These are phyloP conservation scores for Macrotrachela quadricornifera DNA, from an alignment of 1,140 invertebrate genomes.

Conservation along the genomic window DNA sequence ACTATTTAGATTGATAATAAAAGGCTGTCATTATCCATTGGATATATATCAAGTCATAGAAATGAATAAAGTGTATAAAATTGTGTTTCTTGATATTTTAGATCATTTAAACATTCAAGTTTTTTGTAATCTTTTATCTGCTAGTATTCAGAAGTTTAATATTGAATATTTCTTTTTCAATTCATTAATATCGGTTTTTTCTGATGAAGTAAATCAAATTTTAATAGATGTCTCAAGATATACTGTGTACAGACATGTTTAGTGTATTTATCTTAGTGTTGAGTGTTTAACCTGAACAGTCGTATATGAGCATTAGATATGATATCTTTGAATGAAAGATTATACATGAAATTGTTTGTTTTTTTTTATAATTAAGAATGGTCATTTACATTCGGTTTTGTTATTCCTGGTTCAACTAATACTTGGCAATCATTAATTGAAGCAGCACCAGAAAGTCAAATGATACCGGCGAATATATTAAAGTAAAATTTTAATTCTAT, in stretches of 20 bases:
- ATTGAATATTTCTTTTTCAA: neutral
- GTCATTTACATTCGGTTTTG: conserved; percentile 98
- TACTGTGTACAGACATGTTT: too few species aligned
- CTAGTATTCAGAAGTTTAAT: neutral
- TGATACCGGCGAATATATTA: conserved; percentile 93
- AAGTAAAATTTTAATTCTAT: conserved; percentile 42
- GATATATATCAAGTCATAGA: too few species aligned
- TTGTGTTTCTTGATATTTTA: too few species aligned
- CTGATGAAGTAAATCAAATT: neutral
- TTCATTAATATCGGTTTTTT: too few species aligned
- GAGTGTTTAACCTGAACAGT: neutral
- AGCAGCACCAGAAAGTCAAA: conserved; percentile 92
- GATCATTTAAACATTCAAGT: neutral
- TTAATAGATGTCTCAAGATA: neutral
- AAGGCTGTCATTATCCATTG: too few species aligned
- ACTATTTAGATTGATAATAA: neutral
- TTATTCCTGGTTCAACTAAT: conserved; percentile 93
- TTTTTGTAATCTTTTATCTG: neutral
- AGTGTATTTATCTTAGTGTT: neutral
- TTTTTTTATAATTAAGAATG: conserved; percentile 67
- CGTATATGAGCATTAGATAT: too few species aligned
- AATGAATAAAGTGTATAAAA: too few species aligned
- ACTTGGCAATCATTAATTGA: conserved; percentile 96
- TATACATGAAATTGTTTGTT: neutral
- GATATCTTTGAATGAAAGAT: too few species aligned